Percentiles rank a stretch among this genome's conserved stretches.
Evolutionary conservation across 2,113 vertebrate species (phyloP).

Genomic region (Hypocryptadius cinnamomeus): DNA sequence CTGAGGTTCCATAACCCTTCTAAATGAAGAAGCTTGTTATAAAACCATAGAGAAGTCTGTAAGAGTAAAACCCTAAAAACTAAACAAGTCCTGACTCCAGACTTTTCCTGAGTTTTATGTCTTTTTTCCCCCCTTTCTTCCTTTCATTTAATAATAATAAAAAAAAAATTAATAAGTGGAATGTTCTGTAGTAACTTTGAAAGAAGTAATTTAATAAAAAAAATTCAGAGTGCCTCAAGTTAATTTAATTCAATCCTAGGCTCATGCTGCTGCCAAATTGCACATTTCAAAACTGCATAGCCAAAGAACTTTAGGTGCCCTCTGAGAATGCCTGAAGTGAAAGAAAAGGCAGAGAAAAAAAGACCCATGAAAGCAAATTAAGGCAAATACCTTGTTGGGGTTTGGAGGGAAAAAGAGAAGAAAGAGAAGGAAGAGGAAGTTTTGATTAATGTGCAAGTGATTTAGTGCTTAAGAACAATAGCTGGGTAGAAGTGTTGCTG

Average conservation of each 20-base stretch:
- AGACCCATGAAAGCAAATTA: constrained; percentile 64
- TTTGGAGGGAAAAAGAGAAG: constrained; percentile 30
- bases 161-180: constrained; percentile 65
- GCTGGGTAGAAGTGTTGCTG: constrained; percentile 20
- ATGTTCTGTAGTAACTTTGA: constrained; percentile 70
- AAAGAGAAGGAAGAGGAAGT: constrained; percentile 47
- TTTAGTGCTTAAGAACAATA: constrained; percentile 65
- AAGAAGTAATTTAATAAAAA: constrained; percentile 78
- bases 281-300: constrained; percentile 71
- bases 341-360: constrained; percentile 18
- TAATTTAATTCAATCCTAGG: constrained; percentile 77
- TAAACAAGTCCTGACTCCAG: constrained; percentile 39
- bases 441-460: constrained; percentile 65
- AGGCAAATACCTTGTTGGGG: constrained; percentile 54
- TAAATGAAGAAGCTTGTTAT: background rate
- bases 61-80: constrained; percentile 26
- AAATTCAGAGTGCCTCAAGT: constrained; percentile 66
- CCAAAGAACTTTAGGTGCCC: constrained; percentile 71
- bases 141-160: constrained; percentile 58
- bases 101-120: constrained; percentile 36
- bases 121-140: background rate
- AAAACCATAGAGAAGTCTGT: constrained; percentile 10
- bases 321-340: constrained; percentile 71
- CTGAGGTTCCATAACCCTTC: background rate
- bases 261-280: constrained; percentile 72